Evolutionary conservation across 2,113 vertebrate species (phyloP), one percentile per base, ranked within the genome.

Genomic region (Brachypteracias leptosomus): DNA sequence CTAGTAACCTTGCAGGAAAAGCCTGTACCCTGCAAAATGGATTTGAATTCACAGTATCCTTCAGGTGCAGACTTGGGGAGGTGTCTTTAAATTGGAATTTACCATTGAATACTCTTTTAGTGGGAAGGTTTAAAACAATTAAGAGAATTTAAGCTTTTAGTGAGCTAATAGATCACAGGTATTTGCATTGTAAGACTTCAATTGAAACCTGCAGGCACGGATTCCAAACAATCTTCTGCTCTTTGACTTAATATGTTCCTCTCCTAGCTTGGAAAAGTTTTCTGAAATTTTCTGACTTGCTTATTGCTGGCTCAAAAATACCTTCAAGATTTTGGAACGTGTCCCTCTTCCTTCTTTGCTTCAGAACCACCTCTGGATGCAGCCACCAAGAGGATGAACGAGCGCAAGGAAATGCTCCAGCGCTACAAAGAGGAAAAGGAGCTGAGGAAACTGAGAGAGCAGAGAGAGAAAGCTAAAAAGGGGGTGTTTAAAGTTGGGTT

Each of bases 401-500:
- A 99, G 40, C 97, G 99, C 79, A 66, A 95, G 80, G 98, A 98
- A 75, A 98, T 99, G 98, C 98, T 99, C 1, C 98, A 98, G 77
- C 98, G 99, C 55, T 99, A 98, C 97, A 99, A 99, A 88, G 99
- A 99, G 25, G 98, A 98, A 5, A 99, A 99, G 75, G 97, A 98
- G 16, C 98, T 99, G 16, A 94, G 98, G 49, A 99, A 98, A 29
- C 96, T 99, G 88, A 99, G 98, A 75, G 98, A 99, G 77, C 98
- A 98, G 63, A 97, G 99, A 46, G 98, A 99, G 42, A 98, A 96
- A 77, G 98, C 98, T 38, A 98, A 96, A 62, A 99, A 98, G 92
- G 97, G 97, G 0, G 67, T 99, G 2, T 99, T 99, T 95, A 99
- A 99, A 96, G 98, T 98, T 7, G 98, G 99, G 2, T 86, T 99